These are phyloP conservation scores for Epinephelus cyanopodus DNA, from an alignment of 2,113 vertebrate species.

Conservation along the genomic window DNA sequence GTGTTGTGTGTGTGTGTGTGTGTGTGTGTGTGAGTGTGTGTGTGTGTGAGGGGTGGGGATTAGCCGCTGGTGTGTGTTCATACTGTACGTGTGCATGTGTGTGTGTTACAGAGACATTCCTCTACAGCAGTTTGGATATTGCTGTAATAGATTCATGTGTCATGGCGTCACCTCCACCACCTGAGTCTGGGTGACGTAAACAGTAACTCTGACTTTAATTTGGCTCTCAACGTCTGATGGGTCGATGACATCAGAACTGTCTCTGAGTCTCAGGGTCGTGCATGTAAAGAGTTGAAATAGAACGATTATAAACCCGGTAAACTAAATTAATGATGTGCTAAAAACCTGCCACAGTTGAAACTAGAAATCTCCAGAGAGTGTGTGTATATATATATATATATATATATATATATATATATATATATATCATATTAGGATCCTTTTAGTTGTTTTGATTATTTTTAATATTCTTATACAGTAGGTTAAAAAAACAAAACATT, in stretches of 20 bases:
- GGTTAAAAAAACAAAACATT: too few species aligned
- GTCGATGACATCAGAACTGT: slow-evolving; percentile 4
- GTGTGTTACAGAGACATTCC: slow-evolving; percentile 37
- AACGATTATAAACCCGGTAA: neutral
- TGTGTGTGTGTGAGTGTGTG: neutral
- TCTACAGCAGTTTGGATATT: slow-evolving; percentile 20
- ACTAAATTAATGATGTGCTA: neutral
- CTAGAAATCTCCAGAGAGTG: slow-evolving; percentile 13
- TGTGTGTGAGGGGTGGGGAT: neutral
- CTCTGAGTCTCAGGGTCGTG: neutral
- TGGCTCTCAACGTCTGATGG: slow-evolving; percentile 10
- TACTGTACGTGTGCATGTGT: slow-evolving; percentile 33
- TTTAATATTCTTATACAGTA: too few species aligned
- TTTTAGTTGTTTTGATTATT: too few species aligned
- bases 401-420: too few species aligned
- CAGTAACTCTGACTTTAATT: neutral
- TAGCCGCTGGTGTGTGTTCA: neutral
- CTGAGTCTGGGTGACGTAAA: slow-evolving; percentile 36
- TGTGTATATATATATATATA: too few species aligned
- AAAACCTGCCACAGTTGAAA: neutral
- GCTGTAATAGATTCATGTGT: slow-evolving; percentile 41
- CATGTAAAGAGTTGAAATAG: neutral
- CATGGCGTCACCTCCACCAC: slow-evolving; percentile 31
- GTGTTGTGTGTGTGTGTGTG: slow-evolving; percentile 18
- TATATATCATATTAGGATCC: too few species aligned